These are phyloP conservation scores for Heteromurus nitidus DNA, from an alignment of 2,888 invertebrate genomes.

Conservation along the genomic window DNA sequence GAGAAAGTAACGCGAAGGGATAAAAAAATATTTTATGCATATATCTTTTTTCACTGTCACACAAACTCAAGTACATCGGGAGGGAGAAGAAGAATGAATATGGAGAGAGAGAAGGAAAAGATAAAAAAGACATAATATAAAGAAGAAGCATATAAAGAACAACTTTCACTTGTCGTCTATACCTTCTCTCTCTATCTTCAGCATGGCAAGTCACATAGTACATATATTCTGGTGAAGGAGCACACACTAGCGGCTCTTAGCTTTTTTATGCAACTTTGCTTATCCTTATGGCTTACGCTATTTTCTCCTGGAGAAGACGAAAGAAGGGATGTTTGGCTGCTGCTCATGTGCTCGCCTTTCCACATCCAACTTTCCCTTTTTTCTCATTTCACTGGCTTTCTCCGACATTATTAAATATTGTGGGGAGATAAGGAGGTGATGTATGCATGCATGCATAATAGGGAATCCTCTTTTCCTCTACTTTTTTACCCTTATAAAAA, in stretches of 20 bases:
- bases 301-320: neutral
- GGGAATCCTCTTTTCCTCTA: neutral
- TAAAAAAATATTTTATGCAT: slow-evolving; percentile 14
- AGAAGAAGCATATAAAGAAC: no score
- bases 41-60: slow-evolving; percentile 25
- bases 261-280: slow-evolving; percentile 16
- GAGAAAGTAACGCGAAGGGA: slow-evolving; percentile 9
- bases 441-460: slow-evolving; percentile 63
- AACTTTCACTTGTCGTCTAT: slow-evolving; percentile 21
- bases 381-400: slow-evolving; percentile 18
- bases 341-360: slow-evolving; percentile 20
- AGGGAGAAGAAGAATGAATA: slow-evolving; percentile 16
- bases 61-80: neutral
- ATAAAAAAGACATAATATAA: slow-evolving; percentile 20
- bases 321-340: slow-evolving; percentile 3
- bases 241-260: neutral
- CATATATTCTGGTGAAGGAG: neutral
- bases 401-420: slow-evolving; percentile 64
- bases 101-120: slow-evolving; percentile 1
- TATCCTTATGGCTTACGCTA: slow-evolving; percentile 35
- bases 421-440: slow-evolving; percentile 62
- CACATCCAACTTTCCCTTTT: slow-evolving; percentile 25
- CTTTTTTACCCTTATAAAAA: neutral
- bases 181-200: neutral
- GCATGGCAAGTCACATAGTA: neutral